Base-by-base conservation (phyloP, 2,888 invertebrate genomes). In the Julus scandinavius region DNA sequence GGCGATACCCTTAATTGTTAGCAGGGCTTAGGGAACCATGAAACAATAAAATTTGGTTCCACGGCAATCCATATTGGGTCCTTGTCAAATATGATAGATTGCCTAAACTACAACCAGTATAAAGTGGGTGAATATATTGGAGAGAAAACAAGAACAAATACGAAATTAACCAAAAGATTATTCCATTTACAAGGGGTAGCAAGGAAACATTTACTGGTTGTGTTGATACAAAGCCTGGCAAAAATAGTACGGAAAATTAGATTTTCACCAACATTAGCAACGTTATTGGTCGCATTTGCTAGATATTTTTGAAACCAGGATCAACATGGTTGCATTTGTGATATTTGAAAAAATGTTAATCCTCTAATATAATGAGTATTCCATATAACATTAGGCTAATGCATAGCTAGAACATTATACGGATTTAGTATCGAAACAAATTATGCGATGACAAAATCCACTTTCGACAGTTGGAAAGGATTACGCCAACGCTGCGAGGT, bases 1-100 rank as follows among this genome's bases (percentile, higher is more conserved):
- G 17, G 63, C 63, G 63, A 63, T n/a, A 63, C n/a, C 63, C 63
- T 63, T n/a, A 63, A 63, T 63, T 63, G 63, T 63, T 63, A 63
- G 63, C 63, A n/a, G 63, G 63, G 63, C n/a, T 63, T 17, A 63
- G 63, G 63, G 63, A 63, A 63, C 63, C 63, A n/a, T 63, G n/a
- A 63, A 63, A 63, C 63, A 63, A 63, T 63, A 63, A 63, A 63
- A 17, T n/a, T n/a, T 17, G 63, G 63, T n/a, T 63, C n/a, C n/a
- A n/a, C 63, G 1, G 63, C 17, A 63, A 63, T 63, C 63, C 63
- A 63, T 17, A n/a, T 15, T 63, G 63, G n/a, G 17, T 63, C 63
- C 20, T n/a, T 63, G 63, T 63, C 63, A 63, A 63, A 63, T n/a
- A 63, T 63, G 63, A 63, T 63, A 1, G 63, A 63, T 63, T 63